A percentile compares a stretch with the other conserved stretches of the same genome.
Conservation (phyloP, 1,140 invertebrate genomes). For the Drosophila littoralis region DNA sequence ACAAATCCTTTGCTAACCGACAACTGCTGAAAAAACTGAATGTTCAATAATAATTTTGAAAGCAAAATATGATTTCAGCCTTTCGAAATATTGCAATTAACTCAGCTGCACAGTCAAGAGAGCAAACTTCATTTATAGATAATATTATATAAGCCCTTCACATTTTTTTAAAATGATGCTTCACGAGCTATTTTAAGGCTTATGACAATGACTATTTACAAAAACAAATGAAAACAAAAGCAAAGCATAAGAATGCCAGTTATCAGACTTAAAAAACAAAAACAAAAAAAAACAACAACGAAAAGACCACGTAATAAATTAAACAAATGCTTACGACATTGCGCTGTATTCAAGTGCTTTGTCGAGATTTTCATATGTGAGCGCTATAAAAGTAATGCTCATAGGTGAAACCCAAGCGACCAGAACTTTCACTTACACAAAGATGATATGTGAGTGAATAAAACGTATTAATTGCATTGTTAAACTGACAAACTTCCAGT, state of each 20-base stretch:
- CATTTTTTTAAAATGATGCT: conserved; percentile 48
- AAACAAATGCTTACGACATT: conserved; percentile 61
- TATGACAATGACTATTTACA: conserved; percentile 51
- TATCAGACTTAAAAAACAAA: conserved; percentile 41
- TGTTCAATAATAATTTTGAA: conserved; percentile 21
- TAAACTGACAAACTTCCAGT: conserved; percentile 2
- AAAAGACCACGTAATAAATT: conserved; percentile 57
- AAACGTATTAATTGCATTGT: conserved; percentile 26
- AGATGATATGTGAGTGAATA: conserved; percentile 13
- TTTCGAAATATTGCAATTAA: conserved; percentile 36
- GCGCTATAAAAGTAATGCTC: conserved; percentile 5
- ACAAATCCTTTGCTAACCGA: conserved; percentile 3
- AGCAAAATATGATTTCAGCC: conserved; percentile 18
- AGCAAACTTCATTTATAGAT: conserved; percentile 24
- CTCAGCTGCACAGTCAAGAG: conserved; percentile 9
- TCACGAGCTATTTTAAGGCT: conserved; percentile 42
- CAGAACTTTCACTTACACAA: conserved; percentile 42
- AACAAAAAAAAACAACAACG: conserved; percentile 7
- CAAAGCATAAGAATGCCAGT: conserved; percentile 34
- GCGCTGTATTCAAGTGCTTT: conserved; percentile 37
- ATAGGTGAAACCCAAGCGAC: conserved; percentile 20
- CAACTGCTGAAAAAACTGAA: not conserved
- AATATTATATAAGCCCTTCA: conserved; percentile 50
- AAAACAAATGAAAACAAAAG: conserved; percentile 3
- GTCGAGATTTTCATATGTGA: conserved; percentile 43